Base-by-base conservation (phyloP, 2,888 invertebrate genomes). In the Coleophora flavipennella region DNA sequence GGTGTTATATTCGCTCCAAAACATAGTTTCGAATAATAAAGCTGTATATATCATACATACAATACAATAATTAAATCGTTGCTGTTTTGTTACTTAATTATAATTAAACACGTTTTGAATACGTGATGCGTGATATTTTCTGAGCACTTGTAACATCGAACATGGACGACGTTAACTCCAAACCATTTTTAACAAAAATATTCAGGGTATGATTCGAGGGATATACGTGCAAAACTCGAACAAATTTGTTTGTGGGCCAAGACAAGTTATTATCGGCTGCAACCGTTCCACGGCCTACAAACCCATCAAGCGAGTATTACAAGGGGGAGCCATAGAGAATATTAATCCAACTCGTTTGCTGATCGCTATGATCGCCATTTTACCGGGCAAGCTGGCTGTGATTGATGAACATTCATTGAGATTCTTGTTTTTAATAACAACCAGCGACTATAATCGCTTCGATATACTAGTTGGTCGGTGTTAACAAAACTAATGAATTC, bases 281-380 rank as follows among this genome's bases (percentile, higher is more conserved):
- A 62, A 76, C 75, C 64, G 77, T 70, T 70, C 53, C 55, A 63
- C 68, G 79, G 73, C 78, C 77, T 58, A 78, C 71, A 74, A 76
- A 71, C 57, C 63, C 58, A 65, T 48, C 60, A 58, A 56, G 59
- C 56, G 51, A 59, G 52, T 49, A 48, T 47, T 49, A 55, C 53
- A 53, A 58, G 52, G 62, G 58, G 60, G 59, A 59, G 59, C 55
- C 56, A 63, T 58, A 46, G 57, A 59, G 68, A 70, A 71, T 73
- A 71, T 20, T 20, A 71, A 68, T 59, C 59, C 62, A 39, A 36
- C 39, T 49, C 50, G 56, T 51, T 55, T 55, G 49, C 49, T 36
- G 37, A 13, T 32, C 26, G 39, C 44, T 39, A 42, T 36, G 37
- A 13, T 32, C 26, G 39, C 44, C 41, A 42, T 45, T 37, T 45